Conservation (phyloP, 2,113 vertebrate species). For the Equus quagga region DNA sequence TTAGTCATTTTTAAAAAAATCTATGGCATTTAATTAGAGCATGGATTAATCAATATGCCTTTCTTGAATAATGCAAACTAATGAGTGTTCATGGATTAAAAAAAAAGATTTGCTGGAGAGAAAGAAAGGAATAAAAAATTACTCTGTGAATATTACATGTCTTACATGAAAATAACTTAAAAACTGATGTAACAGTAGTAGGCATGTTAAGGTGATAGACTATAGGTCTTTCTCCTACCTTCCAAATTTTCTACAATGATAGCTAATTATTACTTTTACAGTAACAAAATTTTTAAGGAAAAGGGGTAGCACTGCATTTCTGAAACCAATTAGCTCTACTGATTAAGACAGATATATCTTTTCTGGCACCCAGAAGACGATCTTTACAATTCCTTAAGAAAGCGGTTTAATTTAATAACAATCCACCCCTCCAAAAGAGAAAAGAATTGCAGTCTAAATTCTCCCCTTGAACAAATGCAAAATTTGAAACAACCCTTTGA, state of each 20-base stretch:
- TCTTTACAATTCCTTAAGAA: constrained; percentile 10
- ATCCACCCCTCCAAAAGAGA: not conserved
- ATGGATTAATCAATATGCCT: constrained; percentile 79
- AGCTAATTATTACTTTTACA: constrained; percentile 2
- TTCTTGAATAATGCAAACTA: constrained; percentile 74
- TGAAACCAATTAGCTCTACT: constrained; percentile 23
- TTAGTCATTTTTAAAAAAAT: constrained; percentile 51
- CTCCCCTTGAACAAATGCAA: not conserved
- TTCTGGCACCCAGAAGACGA: not conserved
- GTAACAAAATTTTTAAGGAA: constrained; percentile 38
- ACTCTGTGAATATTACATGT: constrained; percentile 24
- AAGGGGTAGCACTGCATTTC: not conserved
- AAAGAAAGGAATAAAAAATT: constrained; percentile 65
- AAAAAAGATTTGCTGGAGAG: constrained; percentile 60
- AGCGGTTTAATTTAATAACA: constrained; percentile 40
- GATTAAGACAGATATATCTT: constrained; percentile 11
- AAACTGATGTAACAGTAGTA: not conserved
- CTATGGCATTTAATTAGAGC: constrained; percentile 77
- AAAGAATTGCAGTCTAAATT: not conserved
- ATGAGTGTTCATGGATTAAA: constrained; percentile 59
- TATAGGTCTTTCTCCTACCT: not conserved
- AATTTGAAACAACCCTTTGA: constrained; percentile 29
- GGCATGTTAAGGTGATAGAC: not conserved
- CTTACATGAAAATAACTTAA: constrained; percentile 65
- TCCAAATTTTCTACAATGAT: constrained; percentile 23